Evolutionary conservation across 2,797 vertebrate genomes (phyloP), one percentile per base, ranked within the genome.

Genomic region (Nyctibius grandis): DNA sequence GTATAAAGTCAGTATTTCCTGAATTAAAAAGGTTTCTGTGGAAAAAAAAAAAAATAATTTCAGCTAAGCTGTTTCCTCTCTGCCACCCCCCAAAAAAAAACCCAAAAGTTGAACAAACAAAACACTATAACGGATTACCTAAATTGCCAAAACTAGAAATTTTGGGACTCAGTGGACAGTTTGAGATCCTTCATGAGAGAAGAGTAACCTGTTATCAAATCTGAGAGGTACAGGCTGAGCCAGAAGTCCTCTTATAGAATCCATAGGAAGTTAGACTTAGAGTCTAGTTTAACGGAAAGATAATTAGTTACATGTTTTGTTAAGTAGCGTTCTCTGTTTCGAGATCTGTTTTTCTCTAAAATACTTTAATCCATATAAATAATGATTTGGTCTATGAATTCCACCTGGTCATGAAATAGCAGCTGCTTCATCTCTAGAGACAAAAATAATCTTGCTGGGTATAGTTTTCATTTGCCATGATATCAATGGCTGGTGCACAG

Each of bases 11-110:
- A 28, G 2, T 65, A 20, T 17, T 63, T 95, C 57, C 26, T 80
- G 29, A 76, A 75, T 29, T 33, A 12, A 67, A 79, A 86, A 57
- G 2, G 5, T 51, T 79, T 57, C 17, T 12, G 21, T 8, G 9
- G 21, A 8, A 0, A 11, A 40, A 61, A 38, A 26, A 51, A 74
- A 42, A 15, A 5, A 15, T 4, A 60, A 29, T 7, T 47, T 83
- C 45, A 61, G 5, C 45, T 40, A 64, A 28, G 29, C 34, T 70
- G 3, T 44, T 81, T 34, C 3, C 4, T 56, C 19, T 64, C 33
- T 6, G 1, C 11, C 2, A 0, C 20, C 10, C 2, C 18, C 19
- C 51, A 56, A 56, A 33, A 56, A 54, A 31, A 38, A 53, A 15
- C 5, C 10, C 36, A 83, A 42, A 6, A 76, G 83, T 47, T 29